A percentile compares a stretch with the other conserved stretches of the same genome.
Conservation (phyloP, 2,797 vertebrate genomes). For the Enteromius paludinosus region DNA sequence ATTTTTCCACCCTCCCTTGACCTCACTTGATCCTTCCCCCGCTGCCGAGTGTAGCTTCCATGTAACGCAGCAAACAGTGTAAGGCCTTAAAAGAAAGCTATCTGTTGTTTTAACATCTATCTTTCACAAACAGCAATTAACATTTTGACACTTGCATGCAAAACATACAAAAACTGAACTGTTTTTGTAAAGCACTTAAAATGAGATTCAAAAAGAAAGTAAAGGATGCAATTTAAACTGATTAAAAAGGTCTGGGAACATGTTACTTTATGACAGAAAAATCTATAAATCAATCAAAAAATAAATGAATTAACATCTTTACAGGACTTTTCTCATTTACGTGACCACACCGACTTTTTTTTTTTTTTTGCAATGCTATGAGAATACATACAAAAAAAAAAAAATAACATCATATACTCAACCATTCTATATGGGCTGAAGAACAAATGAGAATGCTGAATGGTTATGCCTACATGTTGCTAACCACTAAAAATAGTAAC, state of each 20-base stretch:
- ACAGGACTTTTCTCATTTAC: too few relatives aligned
- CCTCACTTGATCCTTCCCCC: constrained; percentile 5
- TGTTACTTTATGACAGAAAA: too few relatives aligned
- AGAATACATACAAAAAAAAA: too few relatives aligned
- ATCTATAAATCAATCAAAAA: too few relatives aligned
- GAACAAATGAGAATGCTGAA: not conserved
- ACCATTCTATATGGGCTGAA: not conserved
- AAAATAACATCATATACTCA: too few relatives aligned
- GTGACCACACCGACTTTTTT: too few relatives aligned
- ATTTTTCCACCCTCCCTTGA: too few relatives aligned
- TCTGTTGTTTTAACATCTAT: not conserved
- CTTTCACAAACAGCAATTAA: not conserved
- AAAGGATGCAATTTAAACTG: too few relatives aligned
- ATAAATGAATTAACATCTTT: too few relatives aligned
- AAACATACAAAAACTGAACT: not conserved
- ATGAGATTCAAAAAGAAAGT: not conserved
- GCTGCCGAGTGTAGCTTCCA: constrained; percentile 26
- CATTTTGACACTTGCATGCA: not conserved
- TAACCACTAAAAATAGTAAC: not conserved
- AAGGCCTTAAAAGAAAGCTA: not conserved
- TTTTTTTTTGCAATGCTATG: too few relatives aligned
- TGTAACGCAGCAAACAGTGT: not conserved
- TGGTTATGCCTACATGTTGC: too few relatives aligned
- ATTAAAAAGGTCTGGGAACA: too few relatives aligned
- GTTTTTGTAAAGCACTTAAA: not conserved